A percentile compares a stretch with the other conserved stretches of the same genome.
phyloP scores from a whole-genome alignment of 2,888 invertebrate genomes.

The Drosophila flavopinicola region DNA sequence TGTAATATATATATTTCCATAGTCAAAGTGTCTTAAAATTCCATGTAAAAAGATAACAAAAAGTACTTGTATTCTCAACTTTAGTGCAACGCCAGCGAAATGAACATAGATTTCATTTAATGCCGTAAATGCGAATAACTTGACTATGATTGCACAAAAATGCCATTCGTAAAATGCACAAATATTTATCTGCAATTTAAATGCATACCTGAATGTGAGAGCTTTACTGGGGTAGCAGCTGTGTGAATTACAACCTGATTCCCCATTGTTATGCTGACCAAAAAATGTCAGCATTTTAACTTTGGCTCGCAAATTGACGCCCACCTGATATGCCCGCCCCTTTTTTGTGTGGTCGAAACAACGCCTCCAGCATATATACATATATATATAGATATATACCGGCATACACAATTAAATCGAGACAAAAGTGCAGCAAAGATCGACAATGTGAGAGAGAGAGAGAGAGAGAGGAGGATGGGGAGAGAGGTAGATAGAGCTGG shows the following conservation, averaged over 20 bases:
- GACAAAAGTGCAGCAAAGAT: slow-evolving; percentile 49
- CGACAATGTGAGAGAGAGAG: slow-evolving; percentile 5
- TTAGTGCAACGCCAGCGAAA: too few relatives aligned
- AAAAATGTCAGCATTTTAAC: slow-evolving; percentile 50
- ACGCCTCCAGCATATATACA: slow-evolving; percentile 32
- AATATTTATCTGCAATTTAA: slow-evolving; percentile 55
- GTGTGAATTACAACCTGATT: slow-evolving; percentile 41
- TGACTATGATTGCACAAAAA: slow-evolving; percentile 7
- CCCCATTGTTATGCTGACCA: slow-evolving; percentile 36
- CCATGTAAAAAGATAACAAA: not conserved
- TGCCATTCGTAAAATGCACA: slow-evolving; percentile 13
- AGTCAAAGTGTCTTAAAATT: not conserved
- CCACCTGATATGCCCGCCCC: slow-evolving; percentile 15
- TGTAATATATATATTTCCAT: not conserved
- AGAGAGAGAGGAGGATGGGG: not conserved
- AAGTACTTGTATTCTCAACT: not conserved
- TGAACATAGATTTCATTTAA: slow-evolving; percentile 10
- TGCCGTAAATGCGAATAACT: slow-evolving; percentile 8
- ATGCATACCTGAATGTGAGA: slow-evolving; percentile 42
- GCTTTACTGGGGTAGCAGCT: slow-evolving; percentile 4
- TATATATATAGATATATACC: too few relatives aligned
- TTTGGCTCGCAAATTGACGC: slow-evolving; percentile 37
- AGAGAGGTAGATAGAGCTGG: not conserved
- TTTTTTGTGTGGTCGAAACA: slow-evolving; percentile 21
- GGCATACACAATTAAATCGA: slow-evolving; percentile 62